Conservation (phyloP, 2,797 vertebrate species). For the Masticophis lateralis region DNA sequence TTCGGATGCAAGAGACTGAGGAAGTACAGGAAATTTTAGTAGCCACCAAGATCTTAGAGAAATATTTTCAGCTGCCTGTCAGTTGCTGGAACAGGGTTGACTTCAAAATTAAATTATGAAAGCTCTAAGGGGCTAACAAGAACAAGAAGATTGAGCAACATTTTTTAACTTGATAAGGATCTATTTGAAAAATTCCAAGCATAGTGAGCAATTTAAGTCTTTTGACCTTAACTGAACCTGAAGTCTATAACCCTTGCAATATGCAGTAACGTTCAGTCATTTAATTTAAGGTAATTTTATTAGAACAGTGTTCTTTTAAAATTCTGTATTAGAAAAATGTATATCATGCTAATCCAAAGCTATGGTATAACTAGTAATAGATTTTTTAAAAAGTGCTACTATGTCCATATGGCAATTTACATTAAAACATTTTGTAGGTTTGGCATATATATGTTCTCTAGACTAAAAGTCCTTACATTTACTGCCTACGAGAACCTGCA, state of each 20-base stretch:
- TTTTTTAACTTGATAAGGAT: slow-evolving; percentile 8
- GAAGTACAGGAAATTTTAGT: neutral
- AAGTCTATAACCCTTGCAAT: neutral
- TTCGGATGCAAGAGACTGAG: neutral
- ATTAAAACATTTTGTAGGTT: neutral
- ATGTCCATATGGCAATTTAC: neutral
- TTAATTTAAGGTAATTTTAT: neutral
- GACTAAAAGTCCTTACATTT: neutral
- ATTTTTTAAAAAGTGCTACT: neutral
- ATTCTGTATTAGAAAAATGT: neutral
- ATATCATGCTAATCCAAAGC: neutral
- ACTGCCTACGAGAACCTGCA: neutral
- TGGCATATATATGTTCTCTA: neutral
- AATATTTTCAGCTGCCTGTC: neutral
- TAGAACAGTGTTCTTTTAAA: neutral
- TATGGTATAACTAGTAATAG: neutral
- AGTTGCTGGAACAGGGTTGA: neutral
- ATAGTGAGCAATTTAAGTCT: neutral
- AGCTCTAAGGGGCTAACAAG: neutral
- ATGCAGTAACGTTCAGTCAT: neutral
- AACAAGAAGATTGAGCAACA: neutral
- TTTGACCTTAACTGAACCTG: neutral
- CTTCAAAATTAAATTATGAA: neutral
- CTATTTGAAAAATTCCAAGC: neutral
- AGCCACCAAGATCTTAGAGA: neutral